Conservation (phyloP, 2,888 invertebrate genomes). For the Acrobasis suavella region DNA sequence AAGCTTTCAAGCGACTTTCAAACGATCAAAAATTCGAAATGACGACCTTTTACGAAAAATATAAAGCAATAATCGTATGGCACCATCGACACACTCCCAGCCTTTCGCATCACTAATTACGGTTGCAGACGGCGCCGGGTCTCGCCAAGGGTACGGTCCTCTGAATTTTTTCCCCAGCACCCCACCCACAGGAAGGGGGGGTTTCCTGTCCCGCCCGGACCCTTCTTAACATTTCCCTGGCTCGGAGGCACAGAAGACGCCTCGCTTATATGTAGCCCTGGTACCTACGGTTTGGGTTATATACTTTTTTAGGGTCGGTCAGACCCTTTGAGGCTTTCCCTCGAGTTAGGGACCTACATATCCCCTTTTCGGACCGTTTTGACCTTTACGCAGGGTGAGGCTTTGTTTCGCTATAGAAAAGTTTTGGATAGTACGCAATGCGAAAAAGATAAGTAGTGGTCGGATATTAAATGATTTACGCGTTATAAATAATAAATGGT, state of each 20-base stretch:
- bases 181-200: constrained; percentile 63
- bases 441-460: constrained; percentile 30
- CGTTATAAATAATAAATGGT: not conserved
- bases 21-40: not conserved
- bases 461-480: constrained; percentile 9
- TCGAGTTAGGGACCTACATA: constrained; percentile 74
- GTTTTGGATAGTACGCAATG: constrained; percentile 49
- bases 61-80: constrained; percentile 24
- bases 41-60: not conserved
- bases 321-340: constrained; percentile 72
- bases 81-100: constrained; percentile 56
- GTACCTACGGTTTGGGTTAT: constrained; percentile 72
- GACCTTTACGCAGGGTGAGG: constrained; percentile 68
- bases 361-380: constrained; percentile 67
- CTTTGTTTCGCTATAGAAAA: constrained; percentile 67
- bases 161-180: constrained; percentile 75
- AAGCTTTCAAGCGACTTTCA: not conserved
- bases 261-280: constrained; percentile 70
- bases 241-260: constrained; percentile 71
- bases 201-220: constrained; percentile 72
- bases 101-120: constrained; percentile 79
- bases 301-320: constrained; percentile 79
- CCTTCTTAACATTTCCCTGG: constrained; percentile 81
- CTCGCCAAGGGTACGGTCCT: constrained; percentile 77
- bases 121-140: constrained; percentile 75